Percentiles rank a stretch among this genome's conserved stretches.
Evolutionary conservation across 2,797 vertebrate species (phyloP).

Genomic region (Avahi laniger): DNA sequence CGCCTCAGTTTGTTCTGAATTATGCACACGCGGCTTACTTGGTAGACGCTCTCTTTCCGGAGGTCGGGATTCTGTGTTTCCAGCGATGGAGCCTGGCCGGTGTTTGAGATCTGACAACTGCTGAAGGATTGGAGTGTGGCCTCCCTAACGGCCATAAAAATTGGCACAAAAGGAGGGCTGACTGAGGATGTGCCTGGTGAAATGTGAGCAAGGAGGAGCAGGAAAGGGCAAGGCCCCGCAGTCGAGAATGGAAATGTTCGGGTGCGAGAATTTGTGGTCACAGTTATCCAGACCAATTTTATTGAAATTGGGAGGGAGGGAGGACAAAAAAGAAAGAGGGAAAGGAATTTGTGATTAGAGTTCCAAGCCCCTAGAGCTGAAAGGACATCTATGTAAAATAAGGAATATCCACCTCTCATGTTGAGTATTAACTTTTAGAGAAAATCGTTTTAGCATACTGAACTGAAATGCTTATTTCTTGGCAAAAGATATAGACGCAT

Average conservation of each 20-base stretch:
- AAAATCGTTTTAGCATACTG: conserved; percentile 19
- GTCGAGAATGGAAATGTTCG: background rate
- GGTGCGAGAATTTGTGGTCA: background rate
- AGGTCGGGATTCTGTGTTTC: conserved; percentile 25
- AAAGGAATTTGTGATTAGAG: conserved; percentile 7
- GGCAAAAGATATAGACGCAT: background rate
- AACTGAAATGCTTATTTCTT: conserved; percentile 42
- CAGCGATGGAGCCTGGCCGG: background rate
- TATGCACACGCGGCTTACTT: background rate
- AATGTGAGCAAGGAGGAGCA: conserved; percentile 36
- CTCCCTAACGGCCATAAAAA: conserved; percentile 15
- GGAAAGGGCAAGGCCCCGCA: background rate
- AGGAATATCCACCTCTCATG: background rate
- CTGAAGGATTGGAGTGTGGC: conserved; percentile 39
- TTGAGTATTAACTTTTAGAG: conserved; percentile 36
- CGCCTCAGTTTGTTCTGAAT: background rate
- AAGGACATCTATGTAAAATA: conserved; percentile 40
- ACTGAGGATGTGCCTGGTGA: conserved; percentile 46
- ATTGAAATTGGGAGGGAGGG: background rate
- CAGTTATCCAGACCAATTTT: background rate
- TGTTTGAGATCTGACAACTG: background rate
- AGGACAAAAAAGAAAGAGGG: background rate
- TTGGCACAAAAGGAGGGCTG: conserved; percentile 48
- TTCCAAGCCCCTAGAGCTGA: background rate
- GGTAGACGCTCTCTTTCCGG: background rate